Conservation (phyloP, 2,113 vertebrate genomes). For the Pseudorasbora parva region DNA sequence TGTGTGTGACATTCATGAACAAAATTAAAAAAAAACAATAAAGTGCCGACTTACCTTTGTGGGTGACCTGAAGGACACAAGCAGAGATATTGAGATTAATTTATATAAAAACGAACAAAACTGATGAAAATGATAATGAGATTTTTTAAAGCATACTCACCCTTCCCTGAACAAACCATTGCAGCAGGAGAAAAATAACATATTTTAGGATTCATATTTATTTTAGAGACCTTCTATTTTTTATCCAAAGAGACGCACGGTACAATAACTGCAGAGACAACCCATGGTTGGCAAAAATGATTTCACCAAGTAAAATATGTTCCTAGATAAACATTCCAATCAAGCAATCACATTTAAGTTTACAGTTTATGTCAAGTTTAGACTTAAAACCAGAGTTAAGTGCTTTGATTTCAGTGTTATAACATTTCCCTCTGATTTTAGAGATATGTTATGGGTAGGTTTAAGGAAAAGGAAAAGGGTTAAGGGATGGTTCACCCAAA, state of each 20-base stretch:
- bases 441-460: too few species aligned
- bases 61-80: conserved; percentile 43
- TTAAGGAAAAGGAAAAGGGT: too few species aligned
- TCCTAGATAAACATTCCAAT: too few species aligned
- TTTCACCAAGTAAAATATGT: too few species aligned
- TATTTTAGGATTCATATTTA: conserved; percentile 18
- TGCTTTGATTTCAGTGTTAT: too few species aligned
- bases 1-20: not conserved
- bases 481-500: too few species aligned
- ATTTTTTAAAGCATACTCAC: conserved; percentile 67
- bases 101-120: conserved; percentile 33
- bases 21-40: not conserved
- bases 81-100: not conserved
- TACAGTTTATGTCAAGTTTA: too few species aligned
- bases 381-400: too few species aligned
- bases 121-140: conserved; percentile 53
- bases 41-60: conserved; percentile 41
- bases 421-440: too few species aligned
- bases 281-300: too few species aligned
- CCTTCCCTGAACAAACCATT: conserved; percentile 76
- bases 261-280: not conserved
- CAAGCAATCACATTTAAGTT: too few species aligned
- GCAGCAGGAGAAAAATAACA: conserved; percentile 51
- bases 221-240: not conserved
- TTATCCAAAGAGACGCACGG: not conserved